Conservation (phyloP, 2,797 vertebrate genomes). For the Ptychadena robeensis region DNA sequence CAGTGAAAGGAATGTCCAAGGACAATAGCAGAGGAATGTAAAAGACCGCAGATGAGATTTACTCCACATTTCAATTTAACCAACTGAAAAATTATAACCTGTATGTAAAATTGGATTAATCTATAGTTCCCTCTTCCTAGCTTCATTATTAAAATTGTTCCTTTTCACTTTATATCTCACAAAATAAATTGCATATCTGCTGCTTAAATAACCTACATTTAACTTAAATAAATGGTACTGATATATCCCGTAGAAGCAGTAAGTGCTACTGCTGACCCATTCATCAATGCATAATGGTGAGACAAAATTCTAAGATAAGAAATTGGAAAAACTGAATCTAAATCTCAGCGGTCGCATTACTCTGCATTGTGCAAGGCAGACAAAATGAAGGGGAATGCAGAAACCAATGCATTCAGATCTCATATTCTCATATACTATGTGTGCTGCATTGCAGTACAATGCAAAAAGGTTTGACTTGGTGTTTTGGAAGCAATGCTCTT, state of each 20-base stretch:
- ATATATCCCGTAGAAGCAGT: neutral
- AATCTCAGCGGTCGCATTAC: neutral
- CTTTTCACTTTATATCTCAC: no score
- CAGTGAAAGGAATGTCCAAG: neutral
- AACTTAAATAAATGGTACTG: neutral
- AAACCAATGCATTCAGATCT: neutral
- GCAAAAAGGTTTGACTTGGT: neutral
- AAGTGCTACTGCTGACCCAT: neutral
- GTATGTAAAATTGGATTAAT: neutral
- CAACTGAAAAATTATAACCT: neutral
- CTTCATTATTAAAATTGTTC: neutral
- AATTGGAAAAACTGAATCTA: neutral
- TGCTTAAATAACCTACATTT: neutral
- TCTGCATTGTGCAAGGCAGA: neutral
- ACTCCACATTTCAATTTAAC: neutral
- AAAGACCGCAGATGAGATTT: neutral
- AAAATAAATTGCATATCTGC: no score
- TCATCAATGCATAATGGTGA: neutral
- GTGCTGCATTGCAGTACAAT: neutral
- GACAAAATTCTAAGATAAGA: neutral
- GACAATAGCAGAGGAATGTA: neutral
- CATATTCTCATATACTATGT: neutral
- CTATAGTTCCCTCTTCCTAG: neutral
- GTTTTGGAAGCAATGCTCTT: neutral
- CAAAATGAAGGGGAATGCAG: neutral